These are phyloP conservation scores for Girardia tigrina DNA, from an alignment of 2,888 invertebrate genomes.

Conservation along the genomic window DNA sequence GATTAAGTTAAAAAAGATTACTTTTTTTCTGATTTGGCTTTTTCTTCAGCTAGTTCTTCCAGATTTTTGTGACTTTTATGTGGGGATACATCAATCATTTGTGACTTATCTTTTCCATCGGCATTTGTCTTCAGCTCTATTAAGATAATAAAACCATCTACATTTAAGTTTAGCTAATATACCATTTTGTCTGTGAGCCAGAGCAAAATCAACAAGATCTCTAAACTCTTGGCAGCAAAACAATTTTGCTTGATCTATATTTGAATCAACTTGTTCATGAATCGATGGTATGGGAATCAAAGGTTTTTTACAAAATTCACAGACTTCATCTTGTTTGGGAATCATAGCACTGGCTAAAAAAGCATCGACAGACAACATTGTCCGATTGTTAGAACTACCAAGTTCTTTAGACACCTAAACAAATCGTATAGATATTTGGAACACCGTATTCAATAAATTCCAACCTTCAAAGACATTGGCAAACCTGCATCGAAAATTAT, in stretches of 20 bases:
- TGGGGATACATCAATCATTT: not conserved
- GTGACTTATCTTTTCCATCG: not conserved
- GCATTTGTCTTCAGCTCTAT: too few species aligned
- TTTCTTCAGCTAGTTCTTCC: not conserved
- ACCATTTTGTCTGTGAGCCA: not conserved
- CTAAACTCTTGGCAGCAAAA: conserved; percentile 13
- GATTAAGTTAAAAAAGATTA: not conserved
- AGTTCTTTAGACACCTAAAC: not conserved
- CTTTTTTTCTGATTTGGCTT: not conserved
- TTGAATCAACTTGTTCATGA: not conserved
- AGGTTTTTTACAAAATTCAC: conserved; percentile 8
- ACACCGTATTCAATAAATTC: not conserved
- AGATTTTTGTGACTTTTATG: conserved; percentile 8
- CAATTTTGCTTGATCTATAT: not conserved
- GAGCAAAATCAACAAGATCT: not conserved
- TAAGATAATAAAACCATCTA: too few species aligned
- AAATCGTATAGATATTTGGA: too few species aligned
- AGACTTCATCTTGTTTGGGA: not conserved
- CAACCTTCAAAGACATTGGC: not conserved
- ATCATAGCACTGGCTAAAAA: conserved; percentile 11
- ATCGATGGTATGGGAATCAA: not conserved
- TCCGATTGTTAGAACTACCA: not conserved
- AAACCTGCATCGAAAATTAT: not conserved
- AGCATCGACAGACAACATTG: not conserved
- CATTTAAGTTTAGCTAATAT: not conserved